Conservation (phyloP, 1,140 invertebrate species). For the Scylla paramamosain region DNA sequence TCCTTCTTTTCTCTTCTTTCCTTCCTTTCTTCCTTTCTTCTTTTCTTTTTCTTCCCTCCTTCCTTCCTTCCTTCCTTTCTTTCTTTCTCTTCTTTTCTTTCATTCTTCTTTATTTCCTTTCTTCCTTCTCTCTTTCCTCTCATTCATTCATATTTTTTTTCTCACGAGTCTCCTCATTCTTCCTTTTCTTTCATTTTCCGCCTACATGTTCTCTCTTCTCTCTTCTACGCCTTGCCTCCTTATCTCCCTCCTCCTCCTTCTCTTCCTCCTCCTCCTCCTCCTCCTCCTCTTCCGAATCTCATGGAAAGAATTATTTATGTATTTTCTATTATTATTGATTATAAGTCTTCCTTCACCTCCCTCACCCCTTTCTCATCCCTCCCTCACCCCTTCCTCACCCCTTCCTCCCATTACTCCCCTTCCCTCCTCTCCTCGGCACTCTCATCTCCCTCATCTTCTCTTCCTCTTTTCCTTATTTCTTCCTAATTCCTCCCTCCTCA, state of each 20-base stretch:
- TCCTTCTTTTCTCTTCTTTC: not conserved
- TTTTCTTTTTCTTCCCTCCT: not conserved
- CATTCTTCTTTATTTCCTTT: no score
- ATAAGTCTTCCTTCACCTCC: not conserved
- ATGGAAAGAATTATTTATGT: conserved; percentile 10
- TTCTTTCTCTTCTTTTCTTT: not conserved
- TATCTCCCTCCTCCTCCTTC: not conserved
- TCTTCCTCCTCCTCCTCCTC: not conserved
- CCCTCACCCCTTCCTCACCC: not conserved
- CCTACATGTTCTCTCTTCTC: not conserved
- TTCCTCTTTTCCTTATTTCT: not conserved
- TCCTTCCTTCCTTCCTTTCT: no score
- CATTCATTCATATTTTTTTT: not conserved
- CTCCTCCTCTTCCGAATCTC: not conserved
- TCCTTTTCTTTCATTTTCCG: not conserved
- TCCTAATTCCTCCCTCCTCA: not conserved
- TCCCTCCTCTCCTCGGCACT: not conserved
- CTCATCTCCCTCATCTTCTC: no score
- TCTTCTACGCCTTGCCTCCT: not conserved
- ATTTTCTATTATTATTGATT: conserved; percentile 39
- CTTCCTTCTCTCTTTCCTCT: not conserved
- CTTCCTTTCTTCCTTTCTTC: not conserved
- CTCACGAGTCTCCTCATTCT: no score
- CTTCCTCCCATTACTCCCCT: not conserved
- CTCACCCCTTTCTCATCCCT: not conserved